Evolutionary conservation across 2,113 vertebrate species (phyloP).

Genomic region (Indicator indicator): DNA sequence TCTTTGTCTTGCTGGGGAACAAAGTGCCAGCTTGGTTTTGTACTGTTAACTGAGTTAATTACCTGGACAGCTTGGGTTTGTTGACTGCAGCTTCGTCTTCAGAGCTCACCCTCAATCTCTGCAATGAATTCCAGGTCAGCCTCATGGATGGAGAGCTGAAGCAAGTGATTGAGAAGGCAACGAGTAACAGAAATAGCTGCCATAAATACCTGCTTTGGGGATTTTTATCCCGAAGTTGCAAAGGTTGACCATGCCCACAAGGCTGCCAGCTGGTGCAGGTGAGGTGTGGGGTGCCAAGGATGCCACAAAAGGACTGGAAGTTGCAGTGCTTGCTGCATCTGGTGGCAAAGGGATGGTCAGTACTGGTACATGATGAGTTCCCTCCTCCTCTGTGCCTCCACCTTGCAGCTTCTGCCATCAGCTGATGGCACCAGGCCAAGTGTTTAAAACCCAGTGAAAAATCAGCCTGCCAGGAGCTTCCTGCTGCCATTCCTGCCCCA

Average conservation of each 20-base stretch:
- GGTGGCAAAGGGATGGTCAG: not conserved
- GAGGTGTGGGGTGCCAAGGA: not conserved
- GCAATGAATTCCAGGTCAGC: not conserved
- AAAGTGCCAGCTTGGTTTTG: not conserved
- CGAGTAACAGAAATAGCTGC: not conserved
- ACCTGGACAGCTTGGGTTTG: not conserved
- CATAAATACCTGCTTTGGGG: not conserved
- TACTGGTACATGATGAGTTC: fast-evolving
- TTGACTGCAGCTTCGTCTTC: not conserved
- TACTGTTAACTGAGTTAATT: not conserved
- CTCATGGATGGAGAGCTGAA: not conserved
- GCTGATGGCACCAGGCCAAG: not conserved
- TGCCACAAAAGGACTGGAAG: not conserved
- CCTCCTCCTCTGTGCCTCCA: not conserved
- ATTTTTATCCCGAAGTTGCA: not conserved
- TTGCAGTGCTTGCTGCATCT: not conserved
- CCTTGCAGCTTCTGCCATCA: fast-evolving
- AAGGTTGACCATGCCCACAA: fast-evolving
- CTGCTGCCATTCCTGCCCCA: not conserved
- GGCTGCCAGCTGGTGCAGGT: not conserved
- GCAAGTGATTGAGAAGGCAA: not conserved
- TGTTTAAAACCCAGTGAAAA: not conserved
- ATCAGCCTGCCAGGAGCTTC: not conserved
- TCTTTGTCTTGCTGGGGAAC: not conserved
- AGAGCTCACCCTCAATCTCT: not conserved